These are phyloP conservation scores for Sabellastarte sp. DNA, from an alignment of 2,888 invertebrate species.

Conservation along the genomic window DNA sequence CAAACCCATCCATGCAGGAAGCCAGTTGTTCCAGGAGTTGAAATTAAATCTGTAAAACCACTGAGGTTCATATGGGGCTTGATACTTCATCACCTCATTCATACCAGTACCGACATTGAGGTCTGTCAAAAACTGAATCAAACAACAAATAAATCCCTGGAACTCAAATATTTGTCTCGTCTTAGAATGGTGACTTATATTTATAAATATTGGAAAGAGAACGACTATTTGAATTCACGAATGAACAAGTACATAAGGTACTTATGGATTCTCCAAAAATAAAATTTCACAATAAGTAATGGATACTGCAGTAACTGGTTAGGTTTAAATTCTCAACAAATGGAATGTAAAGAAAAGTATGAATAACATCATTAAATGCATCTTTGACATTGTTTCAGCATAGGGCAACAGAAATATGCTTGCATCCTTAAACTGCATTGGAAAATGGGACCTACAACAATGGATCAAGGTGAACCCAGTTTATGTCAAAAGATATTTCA, in stretches of 20 bases:
- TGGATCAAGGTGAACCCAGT: too few relatives aligned
- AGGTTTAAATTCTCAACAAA: too few relatives aligned
- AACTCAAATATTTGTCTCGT: too few relatives aligned
- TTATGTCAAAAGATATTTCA: too few relatives aligned
- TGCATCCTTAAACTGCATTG: too few relatives aligned
- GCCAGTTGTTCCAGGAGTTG: conserved; percentile 50
- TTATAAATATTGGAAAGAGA: background rate
- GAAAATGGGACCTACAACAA: too few relatives aligned
- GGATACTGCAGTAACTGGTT: too few relatives aligned
- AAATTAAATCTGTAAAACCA: conserved; percentile 58
- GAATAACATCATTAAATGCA: too few relatives aligned
- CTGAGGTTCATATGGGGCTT: conserved; percentile 25
- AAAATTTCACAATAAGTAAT: too few relatives aligned
- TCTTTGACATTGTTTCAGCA: too few relatives aligned
- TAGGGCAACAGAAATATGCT: too few relatives aligned
- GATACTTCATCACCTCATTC: conserved; percentile 44
- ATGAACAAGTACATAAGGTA: background rate
- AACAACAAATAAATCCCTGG: background rate
- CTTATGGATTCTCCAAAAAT: background rate
- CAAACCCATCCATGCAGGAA: conserved; percentile 58
- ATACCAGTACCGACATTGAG: conserved; percentile 54
- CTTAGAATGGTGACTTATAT: background rate
- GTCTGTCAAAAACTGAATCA: conserved; percentile 55
- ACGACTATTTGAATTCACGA: background rate
- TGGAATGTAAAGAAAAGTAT: too few relatives aligned